Evolutionary conservation across 2,113 vertebrate genomes (phyloP).

Genomic region (Sander lucioperca): DNA sequence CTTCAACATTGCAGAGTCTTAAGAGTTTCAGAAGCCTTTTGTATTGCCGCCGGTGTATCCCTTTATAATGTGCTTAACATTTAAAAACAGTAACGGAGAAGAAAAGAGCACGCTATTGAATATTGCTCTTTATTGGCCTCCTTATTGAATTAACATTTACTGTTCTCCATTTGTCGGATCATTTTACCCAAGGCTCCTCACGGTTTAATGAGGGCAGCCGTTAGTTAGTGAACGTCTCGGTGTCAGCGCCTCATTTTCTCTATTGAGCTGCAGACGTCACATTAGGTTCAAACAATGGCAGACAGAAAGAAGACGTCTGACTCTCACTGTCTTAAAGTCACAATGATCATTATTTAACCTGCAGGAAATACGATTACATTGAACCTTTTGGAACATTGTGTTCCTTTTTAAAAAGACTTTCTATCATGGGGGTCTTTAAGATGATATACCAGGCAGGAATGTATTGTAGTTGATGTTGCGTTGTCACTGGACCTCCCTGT

Average conservation of each 20-base stretch:
- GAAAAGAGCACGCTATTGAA: constrained; percentile 32
- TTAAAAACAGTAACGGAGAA: constrained; percentile 39
- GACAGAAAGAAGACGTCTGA: neutral
- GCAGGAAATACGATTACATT: neutral
- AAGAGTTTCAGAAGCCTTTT: neutral
- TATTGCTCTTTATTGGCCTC: constrained; percentile 53
- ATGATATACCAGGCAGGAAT: neutral
- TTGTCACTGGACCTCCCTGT: too few species aligned
- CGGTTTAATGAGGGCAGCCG: constrained; percentile 25
- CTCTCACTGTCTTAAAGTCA: neutral
- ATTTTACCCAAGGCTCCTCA: constrained; percentile 39
- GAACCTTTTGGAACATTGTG: neutral
- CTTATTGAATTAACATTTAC: constrained; percentile 70
- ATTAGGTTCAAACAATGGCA: neutral
- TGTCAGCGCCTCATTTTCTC: neutral
- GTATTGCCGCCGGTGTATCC: neutral
- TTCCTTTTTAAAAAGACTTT: neutral
- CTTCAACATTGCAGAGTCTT: too few species aligned
- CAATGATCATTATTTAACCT: neutral
- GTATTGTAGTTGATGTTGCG: too few species aligned
- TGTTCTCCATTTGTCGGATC: constrained; percentile 45
- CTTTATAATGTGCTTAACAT: constrained; percentile 46
- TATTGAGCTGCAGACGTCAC: neutral
- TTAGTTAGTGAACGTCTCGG: neutral
- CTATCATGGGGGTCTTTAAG: neutral